A percentile compares a stretch with the other conserved stretches of the same genome.
phyloP scores from a whole-genome alignment of 1,140 invertebrate genomes.

The Alviniconcha marisindica region DNA sequence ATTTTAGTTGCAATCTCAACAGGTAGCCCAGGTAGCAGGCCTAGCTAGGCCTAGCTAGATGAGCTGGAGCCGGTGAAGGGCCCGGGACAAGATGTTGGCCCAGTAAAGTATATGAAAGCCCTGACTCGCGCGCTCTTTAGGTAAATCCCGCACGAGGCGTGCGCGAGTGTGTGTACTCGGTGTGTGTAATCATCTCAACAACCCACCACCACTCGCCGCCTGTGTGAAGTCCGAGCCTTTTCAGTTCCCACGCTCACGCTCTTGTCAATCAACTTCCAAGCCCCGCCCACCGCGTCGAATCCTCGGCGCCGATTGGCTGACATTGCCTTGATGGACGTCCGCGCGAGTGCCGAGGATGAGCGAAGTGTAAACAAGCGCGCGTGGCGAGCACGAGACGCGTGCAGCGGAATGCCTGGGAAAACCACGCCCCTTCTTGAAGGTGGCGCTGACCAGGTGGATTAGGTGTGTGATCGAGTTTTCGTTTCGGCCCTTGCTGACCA shows the following conservation, averaged over 20 bases:
- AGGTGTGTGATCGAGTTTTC: neutral
- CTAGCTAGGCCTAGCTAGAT: too few relatives aligned
- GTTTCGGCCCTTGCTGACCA: too few relatives aligned
- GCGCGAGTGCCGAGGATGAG: neutral
- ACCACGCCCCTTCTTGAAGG: neutral
- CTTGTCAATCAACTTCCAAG: neutral
- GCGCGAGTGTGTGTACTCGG: constrained; percentile 13
- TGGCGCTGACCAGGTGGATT: neutral
- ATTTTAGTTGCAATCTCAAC: too few relatives aligned
- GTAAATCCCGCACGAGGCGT: neutral
- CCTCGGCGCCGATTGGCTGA: neutral
- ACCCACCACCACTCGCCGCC: neutral
- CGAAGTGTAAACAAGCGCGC: constrained; percentile 6
- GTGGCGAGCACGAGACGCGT: neutral
- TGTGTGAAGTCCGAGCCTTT: neutral
- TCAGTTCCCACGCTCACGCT: neutral
- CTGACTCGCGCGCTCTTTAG: too few relatives aligned
- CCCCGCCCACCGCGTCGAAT: neutral
- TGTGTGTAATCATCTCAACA: constrained; percentile 4
- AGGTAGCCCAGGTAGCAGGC: too few relatives aligned
- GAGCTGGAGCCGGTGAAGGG: too few relatives aligned
- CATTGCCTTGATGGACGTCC: neutral
- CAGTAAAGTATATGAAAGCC: too few relatives aligned
- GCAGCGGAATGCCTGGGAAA: constrained; percentile 9
- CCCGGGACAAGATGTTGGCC: too few relatives aligned